A percentile compares a stretch with the other conserved stretches of the same genome.
These are phyloP conservation scores for Leucopsar rothschildi DNA, from an alignment of 2,113 vertebrate species.

Conservation along the genomic window DNA sequence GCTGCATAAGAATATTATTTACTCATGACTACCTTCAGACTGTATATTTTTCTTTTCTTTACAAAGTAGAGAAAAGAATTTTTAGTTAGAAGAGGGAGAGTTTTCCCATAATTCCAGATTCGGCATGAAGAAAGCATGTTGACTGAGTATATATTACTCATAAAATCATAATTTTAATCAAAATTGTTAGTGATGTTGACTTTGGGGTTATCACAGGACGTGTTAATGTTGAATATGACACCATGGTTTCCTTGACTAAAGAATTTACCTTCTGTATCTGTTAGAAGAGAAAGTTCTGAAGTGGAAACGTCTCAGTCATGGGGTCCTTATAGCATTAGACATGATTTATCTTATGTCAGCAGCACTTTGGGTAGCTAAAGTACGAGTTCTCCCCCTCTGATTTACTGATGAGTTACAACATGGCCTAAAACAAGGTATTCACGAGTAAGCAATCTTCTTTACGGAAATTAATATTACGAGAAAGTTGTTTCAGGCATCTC, in stretches of 20 bases:
- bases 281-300: background rate
- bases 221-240: slow-evolving; percentile 48
- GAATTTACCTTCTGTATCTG: slow-evolving; percentile 25
- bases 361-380: background rate
- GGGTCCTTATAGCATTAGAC: background rate
- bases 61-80: background rate
- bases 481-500: slow-evolving; percentile 39
- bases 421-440: slow-evolving; percentile 41
- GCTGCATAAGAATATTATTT: background rate
- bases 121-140: background rate
- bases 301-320: background rate
- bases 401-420: background rate
- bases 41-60: background rate
- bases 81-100: background rate
- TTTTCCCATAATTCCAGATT: background rate
- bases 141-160: background rate
- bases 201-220: slow-evolving; percentile 26
- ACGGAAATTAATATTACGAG: slow-evolving; percentile 51
- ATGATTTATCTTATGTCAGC: slow-evolving; percentile 55
- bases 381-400: slow-evolving; percentile 1
- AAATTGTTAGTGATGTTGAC: background rate
- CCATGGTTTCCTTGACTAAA: background rate
- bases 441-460: slow-evolving; percentile 26
- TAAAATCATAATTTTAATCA: background rate
- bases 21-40: background rate